Evolutionary conservation across 2,888 invertebrate species (phyloP), one percentile per base, ranked within the genome.

Genomic region (Cybosia mesomella): DNA sequence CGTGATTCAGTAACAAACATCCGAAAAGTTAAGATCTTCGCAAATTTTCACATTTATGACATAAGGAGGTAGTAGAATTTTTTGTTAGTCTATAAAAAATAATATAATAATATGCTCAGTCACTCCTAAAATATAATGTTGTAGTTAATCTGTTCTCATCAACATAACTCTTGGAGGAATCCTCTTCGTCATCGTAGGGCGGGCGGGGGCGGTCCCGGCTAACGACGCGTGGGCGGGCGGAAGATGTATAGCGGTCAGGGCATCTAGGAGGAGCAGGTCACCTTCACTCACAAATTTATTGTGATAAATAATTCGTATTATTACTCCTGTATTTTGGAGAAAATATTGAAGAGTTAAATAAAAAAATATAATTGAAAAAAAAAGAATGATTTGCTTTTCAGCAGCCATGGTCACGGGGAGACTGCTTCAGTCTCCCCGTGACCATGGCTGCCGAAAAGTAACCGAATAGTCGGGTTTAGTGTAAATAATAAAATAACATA

Each of bases 201-300:
- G 83, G 82, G 80, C 69, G 74, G 61, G 88, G 89, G 91, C 88
- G 90, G 83, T 86, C 86, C 89, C 85, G 73, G 74, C 79, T 85
- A 86, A 85, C 86, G 86, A 85, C 67, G 67, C 67, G 78, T 83
- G 86, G 87, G 88, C 87, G 89, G 87, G 83, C 72, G 55, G 21
- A 74, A 73, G 86, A 86, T 84, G 78, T 83, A 86, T 84, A 79
- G 76, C 67, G 70, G 78, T 73, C 75, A 76, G 73, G 72, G 71
- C 72, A 72, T 68, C 72, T 73, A 61, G 54, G 54, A 64, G 63
- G 39, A 55, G 39, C 55, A 65, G 73, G 75, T 73, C 77, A 79
- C 71, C 73, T 71, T 71, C 39, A 55, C 36, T 22, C 36, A 53
- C 54, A 11, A n/a, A 63, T 59, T 70, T 61, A 58, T 57, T 59